Percentiles rank a stretch among this genome's conserved stretches.
Conservation (phyloP, 2,888 invertebrate genomes). For the Netelia virgata region DNA sequence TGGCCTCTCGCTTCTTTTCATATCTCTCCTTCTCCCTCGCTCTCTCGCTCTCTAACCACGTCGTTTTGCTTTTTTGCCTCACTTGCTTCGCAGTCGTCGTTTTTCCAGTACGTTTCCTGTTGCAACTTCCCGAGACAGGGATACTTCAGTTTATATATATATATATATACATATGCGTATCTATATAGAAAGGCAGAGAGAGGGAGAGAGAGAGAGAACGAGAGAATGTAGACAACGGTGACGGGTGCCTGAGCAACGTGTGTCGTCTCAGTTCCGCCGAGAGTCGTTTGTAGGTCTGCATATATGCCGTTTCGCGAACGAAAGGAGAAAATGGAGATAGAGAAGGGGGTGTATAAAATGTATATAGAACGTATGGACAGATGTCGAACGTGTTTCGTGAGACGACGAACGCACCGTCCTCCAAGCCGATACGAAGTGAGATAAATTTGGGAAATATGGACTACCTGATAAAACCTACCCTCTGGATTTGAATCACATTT, state of each 20-base stretch:
- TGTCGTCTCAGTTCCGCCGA: slow-evolving; percentile 43
- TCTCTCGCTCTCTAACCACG: slow-evolving; percentile 10
- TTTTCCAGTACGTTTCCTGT: slow-evolving; percentile 71
- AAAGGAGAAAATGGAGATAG: slow-evolving; percentile 55
- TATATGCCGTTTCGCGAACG: slow-evolving; percentile 46
- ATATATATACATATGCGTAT: too few relatives aligned
- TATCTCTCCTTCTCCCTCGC: slow-evolving; percentile 17
- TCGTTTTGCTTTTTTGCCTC: slow-evolving; percentile 38
- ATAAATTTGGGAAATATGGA: slow-evolving; percentile 16
- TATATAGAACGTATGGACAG: slow-evolving; percentile 58
- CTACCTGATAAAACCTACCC: too few relatives aligned
- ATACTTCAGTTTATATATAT: background rate
- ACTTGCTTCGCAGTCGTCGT: slow-evolving; percentile 48
- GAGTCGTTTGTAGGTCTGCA: slow-evolving; percentile 57
- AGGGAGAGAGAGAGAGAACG: slow-evolving; percentile 19
- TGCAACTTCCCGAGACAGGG: slow-evolving; percentile 35
- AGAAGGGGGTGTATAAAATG: slow-evolving; percentile 1
- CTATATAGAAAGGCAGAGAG: background rate
- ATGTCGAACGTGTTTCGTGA: slow-evolving; percentile 67
- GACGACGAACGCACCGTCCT: slow-evolving; percentile 49
- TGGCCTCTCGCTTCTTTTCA: slow-evolving; percentile 28
- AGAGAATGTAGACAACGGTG: slow-evolving; percentile 21
- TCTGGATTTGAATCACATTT: background rate
- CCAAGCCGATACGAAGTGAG: slow-evolving; percentile 57
- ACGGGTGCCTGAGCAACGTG: slow-evolving; percentile 33